phyloP scores from a whole-genome alignment of 2,797 vertebrate species.

The Hoplostethus mediterraneus region DNA sequence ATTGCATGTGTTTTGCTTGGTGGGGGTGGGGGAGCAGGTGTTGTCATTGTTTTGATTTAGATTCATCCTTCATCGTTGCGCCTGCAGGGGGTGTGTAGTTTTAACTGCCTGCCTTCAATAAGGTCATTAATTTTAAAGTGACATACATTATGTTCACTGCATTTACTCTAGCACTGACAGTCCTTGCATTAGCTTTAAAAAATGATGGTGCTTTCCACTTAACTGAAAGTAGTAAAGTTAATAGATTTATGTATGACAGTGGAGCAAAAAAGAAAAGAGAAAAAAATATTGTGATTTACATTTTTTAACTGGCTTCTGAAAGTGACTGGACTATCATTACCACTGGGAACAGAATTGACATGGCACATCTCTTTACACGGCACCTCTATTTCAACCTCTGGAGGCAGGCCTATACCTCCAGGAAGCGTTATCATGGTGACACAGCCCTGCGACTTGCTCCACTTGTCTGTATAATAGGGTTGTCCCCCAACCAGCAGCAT shows the following conservation, averaged over 20 bases:
- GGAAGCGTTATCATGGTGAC: constrained; percentile 61
- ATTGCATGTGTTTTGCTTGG: too few relatives aligned
- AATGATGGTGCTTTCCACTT: not conserved
- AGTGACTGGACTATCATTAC: constrained; percentile 8
- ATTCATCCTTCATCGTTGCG: constrained; percentile 15
- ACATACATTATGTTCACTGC: too few relatives aligned
- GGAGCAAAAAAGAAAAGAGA: not conserved
- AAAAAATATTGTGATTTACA: constrained; percentile 3
- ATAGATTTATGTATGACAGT: constrained; percentile 4
- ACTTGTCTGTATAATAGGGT: constrained; percentile 76
- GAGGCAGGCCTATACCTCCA: constrained; percentile 22
- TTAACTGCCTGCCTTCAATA: too few relatives aligned
- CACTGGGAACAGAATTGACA: constrained; percentile 43
- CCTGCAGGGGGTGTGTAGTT: not conserved
- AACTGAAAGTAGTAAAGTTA: not conserved
- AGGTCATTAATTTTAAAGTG: too few relatives aligned
- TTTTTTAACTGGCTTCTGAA: not conserved
- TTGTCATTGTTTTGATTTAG: constrained; percentile 13
- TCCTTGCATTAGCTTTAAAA: not conserved
- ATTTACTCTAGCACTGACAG: too few relatives aligned
- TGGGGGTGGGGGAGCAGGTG: not conserved
- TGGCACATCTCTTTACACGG: constrained; percentile 14
- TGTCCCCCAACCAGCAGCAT: constrained; percentile 55
- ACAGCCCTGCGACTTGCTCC: constrained; percentile 69
- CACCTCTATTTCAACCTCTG: constrained; percentile 27